Evolutionary conservation across 1,140 invertebrate species (phyloP), one percentile per base, ranked within the genome.

Genomic region (Gryon sp.): DNA sequence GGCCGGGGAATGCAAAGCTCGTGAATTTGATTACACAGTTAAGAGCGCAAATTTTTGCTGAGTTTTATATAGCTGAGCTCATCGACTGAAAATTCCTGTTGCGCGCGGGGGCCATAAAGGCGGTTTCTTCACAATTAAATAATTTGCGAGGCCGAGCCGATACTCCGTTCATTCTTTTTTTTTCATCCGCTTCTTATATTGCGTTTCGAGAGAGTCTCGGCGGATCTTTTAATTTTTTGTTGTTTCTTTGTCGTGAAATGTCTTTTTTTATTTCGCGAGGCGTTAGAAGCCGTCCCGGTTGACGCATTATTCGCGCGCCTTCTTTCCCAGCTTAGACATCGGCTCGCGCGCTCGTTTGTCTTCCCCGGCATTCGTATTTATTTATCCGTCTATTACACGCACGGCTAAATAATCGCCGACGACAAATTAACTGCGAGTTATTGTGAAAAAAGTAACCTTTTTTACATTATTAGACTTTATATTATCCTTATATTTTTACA

Each of bases 271-370:
- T 22, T 16, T 22, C 38, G 22, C 55, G 28, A 60, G 46, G 65
- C 65, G 65, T 69, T 43, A 69, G 53, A 43, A 52, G 32, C 52
- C 28, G 52, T 48, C 52, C 18, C 28, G 41, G 24, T 69, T 69
- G 65, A 59, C 43, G 65, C 65, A 60, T 69, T 69, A 52, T 59
- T 60, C 65, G 65, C 65, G 53, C 43, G 45, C 43, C 36, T 43
- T 38, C 20, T 19, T 36, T 40, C 7, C 15, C 45, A 28, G 59
- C 41, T 50, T 45, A 9, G 26, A 40, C 43, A 36, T 16, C 22
- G 43, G 60, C 24, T 7, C 22, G 6, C 26, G n/a, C n/a, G 41
- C 59, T 63, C 62, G 50, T 66, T 66, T 55, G 46, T 59, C 72
- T 52, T 41, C 20, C 2, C 26, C 18, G 63, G 36, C 57, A 40